Evolutionary conservation across 1,140 invertebrate species (phyloP).

Genomic region (Bombus vancouverensis): DNA sequence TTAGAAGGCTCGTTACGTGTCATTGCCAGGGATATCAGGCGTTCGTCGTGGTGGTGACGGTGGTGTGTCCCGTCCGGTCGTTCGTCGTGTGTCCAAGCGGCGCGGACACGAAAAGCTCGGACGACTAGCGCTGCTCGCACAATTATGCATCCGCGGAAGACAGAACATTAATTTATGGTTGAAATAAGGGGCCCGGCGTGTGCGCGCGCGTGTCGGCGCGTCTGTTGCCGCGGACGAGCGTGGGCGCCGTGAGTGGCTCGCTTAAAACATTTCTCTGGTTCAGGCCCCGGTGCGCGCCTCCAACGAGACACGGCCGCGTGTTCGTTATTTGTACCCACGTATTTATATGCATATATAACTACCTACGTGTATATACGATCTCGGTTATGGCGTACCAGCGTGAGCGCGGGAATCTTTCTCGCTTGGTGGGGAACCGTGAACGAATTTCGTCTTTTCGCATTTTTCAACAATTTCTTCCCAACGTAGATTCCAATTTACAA

Average conservation of each 20-base stretch:
- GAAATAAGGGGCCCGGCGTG: slow-evolving; percentile 80
- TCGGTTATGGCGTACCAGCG: slow-evolving; percentile 32
- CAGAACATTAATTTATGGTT: slow-evolving; percentile 81
- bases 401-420: slow-evolving; percentile 1
- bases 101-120: slow-evolving; percentile 49
- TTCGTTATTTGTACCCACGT: slow-evolving; percentile 82
- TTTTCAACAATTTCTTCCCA: not conserved
- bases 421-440: no score
- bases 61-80: slow-evolving; percentile 51
- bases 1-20: slow-evolving; percentile 77
- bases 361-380: slow-evolving; percentile 29
- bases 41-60: slow-evolving; percentile 59
- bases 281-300: slow-evolving; percentile 66
- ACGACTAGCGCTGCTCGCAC: slow-evolving; percentile 66
- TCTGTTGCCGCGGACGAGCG: slow-evolving; percentile 78
- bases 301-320: slow-evolving; percentile 74
- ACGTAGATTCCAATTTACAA: no score
- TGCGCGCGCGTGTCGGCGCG: slow-evolving; percentile 81
- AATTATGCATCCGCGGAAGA: slow-evolving; percentile 81
- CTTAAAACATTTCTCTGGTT: slow-evolving; percentile 82
- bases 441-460: not conserved
- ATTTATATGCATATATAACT: slow-evolving; percentile 67
- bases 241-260: slow-evolving; percentile 78
- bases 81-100: slow-evolving; percentile 41
- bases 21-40: slow-evolving; percentile 71